Evolutionary conservation across 2,113 vertebrate species (phyloP), one percentile per base, ranked within the genome.

Genomic region (Sterna hirundo): DNA sequence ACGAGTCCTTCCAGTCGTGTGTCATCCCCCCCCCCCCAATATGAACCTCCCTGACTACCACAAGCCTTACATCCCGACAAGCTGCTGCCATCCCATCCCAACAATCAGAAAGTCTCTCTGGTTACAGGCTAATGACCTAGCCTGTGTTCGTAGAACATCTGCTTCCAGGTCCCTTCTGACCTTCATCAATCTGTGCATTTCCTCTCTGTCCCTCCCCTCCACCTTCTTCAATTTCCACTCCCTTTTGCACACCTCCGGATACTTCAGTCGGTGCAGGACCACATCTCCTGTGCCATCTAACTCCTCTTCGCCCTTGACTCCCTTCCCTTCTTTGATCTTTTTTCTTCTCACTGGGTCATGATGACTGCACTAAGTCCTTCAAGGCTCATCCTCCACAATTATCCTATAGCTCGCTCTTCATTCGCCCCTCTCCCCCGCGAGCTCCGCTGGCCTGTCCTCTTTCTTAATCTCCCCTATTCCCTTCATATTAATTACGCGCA

Each of bases 391-490:
- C 69, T 51, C 47, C 44, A 34, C 62, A 78, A 18, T 71, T 66
- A 60, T 5, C 30, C 26, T 1, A 5, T 1, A 44, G 36, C 26
- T 51, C 0, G 0, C 13, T 61, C 38, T 52, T 69, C 58, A 47
- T 69, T 40, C 27, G 30, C 32, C 20, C 30, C 66, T 71, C 8
- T 38, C 62, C 51, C 34, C 61, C 19, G 5, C 1, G 7, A n/a
- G 30, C 52, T 40, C 20, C 32, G 9, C 16, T 10, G 34, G 25
- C n/a, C 76, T 27, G 22, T 42, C 29, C 36, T 55, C 27, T 47
- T 68, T 15, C 52, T 20, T 49, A 3, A 58, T 19, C 71, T 70
- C 47, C 36, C 6, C 2, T 11, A 57, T 66, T 87, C 58, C 49
- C 23, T 74, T 54, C 15, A 2, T 4, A 22, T 29, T 44, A 8